phyloP scores from a whole-genome alignment of 2,888 invertebrate species.

The Agonopterix heracliana region DNA sequence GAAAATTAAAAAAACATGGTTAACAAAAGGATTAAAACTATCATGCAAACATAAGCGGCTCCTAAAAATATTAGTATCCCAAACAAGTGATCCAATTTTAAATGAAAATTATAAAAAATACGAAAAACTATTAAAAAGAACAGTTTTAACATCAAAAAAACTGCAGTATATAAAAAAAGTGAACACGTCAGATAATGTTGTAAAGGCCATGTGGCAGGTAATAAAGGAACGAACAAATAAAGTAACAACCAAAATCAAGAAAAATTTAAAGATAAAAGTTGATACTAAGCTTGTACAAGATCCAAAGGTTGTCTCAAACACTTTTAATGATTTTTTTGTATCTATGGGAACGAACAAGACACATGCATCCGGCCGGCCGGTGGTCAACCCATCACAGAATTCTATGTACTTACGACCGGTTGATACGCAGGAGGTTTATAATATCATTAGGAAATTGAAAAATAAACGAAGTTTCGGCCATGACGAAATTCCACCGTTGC shows the following conservation, averaged over 20 bases:
- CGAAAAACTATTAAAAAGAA: slow-evolving; percentile 2
- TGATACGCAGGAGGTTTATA: background rate
- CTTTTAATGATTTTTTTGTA: slow-evolving; percentile 1
- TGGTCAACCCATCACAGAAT: background rate
- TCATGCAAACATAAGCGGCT: background rate
- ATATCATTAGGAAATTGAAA: slow-evolving; percentile 2
- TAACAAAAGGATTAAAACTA: background rate
- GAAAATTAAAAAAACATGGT: background rate
- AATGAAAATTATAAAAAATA: background rate
- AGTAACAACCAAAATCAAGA: background rate
- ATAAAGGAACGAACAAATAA: slow-evolving; percentile 1
- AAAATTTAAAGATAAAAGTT: background rate
- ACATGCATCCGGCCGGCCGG: background rate
- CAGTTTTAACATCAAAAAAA: background rate
- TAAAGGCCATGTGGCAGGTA: background rate
- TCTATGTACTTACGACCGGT: background rate
- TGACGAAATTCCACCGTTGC: slow-evolving; percentile 1
- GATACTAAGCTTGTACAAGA: background rate
- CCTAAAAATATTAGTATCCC: background rate
- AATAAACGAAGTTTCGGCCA: slow-evolving; percentile 3
- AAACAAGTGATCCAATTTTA: background rate
- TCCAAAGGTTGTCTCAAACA: background rate
- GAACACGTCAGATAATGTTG: background rate
- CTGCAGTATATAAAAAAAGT: background rate
- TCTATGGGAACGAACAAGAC: background rate